Evolutionary conservation across 2,888 invertebrate species (phyloP), one percentile per base, ranked within the genome.

Genomic region (Synanthedon formicaeformis): DNA sequence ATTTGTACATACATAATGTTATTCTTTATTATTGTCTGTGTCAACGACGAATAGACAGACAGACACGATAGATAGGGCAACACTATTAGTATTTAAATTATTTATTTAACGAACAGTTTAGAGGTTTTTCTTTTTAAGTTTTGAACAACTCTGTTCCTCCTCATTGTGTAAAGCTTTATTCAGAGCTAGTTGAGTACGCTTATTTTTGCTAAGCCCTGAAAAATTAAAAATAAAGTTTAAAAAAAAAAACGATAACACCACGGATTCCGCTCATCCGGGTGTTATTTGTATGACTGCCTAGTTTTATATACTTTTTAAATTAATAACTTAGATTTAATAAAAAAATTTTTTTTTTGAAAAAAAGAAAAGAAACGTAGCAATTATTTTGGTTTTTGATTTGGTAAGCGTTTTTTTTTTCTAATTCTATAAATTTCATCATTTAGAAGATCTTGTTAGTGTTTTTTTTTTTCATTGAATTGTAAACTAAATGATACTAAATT

Each of bases 221-320:
- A 11, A 45, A 45, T 45, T 12, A n/a, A 13, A 13, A 45, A 10
- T 41, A 41, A 41, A n/a, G n/a, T 12, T 41, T 41, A 11, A 12
- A n/a, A 41, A 41, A n/a, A 12, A 11, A n/a, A 41, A 49, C 49
- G 23, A 27, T 50, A 11, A 51, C 41, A 14, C 12, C 41, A 12
- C 5, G 41, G 41, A n/a, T 41, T 52, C 51, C 48, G 71, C 69
- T 73, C 77, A 75, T 74, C 71, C 71, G 83, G 84, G 81, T 75
- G 78, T 82, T 83, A 82, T 71, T 70, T 72, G 81, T 83, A 84
- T 80, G 86, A 86, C 86, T 86, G 86, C 85, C 81, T 86, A 86
- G 86, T 85, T 84, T 45, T 79, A 73, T 85, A 86, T 78, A 77
- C 11, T 73, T 78, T 75, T 75, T 75, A 74, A 77, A 77, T 78